These are phyloP conservation scores for Smittia sp. DNA, from an alignment of 2,888 invertebrate species.

Conservation along the genomic window DNA sequence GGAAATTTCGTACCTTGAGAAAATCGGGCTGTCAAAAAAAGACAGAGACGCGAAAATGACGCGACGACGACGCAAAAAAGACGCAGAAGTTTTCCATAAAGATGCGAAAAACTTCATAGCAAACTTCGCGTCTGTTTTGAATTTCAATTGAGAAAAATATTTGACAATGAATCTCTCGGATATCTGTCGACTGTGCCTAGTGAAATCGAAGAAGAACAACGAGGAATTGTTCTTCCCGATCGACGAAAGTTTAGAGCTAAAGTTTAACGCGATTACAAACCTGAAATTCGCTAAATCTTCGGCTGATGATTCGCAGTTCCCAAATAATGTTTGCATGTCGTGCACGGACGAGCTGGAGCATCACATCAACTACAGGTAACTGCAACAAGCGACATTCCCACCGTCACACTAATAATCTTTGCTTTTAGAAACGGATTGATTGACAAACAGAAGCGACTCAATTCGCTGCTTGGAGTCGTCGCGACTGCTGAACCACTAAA, in stretches of 20 bases:
- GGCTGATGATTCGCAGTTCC: background rate
- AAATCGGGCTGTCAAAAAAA: background rate
- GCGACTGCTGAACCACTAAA: too few species aligned
- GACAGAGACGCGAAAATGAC: too few species aligned
- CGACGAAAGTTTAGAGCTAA: conserved; percentile 11
- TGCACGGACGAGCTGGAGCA: conserved; percentile 9
- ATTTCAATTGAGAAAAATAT: too few species aligned
- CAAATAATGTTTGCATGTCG: background rate
- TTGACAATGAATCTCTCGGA: conserved; percentile 15
- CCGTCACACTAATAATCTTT: too few species aligned
- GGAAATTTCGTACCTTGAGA: background rate
- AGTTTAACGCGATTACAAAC: conserved; percentile 4
- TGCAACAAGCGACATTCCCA: background rate
- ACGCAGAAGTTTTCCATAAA: too few species aligned
- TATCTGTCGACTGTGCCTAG: conserved; percentile 1
- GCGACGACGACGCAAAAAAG: too few species aligned
- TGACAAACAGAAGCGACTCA: conserved; percentile 22
- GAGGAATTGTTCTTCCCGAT: conserved; percentile 31
- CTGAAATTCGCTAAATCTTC: background rate
- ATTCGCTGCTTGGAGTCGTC: background rate
- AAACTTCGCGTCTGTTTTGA: too few species aligned
- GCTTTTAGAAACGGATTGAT: conserved; percentile 13
- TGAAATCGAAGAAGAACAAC: background rate
- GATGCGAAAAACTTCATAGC: too few species aligned
- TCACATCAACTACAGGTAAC: background rate